A percentile compares a stretch with the other conserved stretches of the same genome.
Evolutionary conservation across 1,140 invertebrate species (phyloP).

Genomic region (Plectus sambesii): DNA sequence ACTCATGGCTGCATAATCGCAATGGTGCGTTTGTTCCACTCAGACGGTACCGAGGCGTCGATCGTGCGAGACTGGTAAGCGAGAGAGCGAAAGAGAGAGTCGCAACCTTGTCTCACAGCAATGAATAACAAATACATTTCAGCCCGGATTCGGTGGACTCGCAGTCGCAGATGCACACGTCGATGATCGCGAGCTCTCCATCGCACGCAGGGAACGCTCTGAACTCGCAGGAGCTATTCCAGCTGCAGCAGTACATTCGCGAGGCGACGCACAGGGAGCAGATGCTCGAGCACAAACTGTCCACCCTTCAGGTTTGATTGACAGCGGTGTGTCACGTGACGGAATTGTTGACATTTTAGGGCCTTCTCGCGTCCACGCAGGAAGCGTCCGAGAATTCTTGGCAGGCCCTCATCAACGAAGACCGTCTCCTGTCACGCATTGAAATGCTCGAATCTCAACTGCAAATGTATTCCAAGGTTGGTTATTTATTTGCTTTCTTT

Average conservation of each 20-base stretch:
- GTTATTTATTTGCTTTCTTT: too few species aligned
- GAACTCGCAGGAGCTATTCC: too few species aligned
- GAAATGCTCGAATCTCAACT: slow-evolving; percentile 82
- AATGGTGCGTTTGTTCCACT: slow-evolving; percentile 74
- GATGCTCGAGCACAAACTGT: slow-evolving; percentile 24
- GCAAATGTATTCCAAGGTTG: slow-evolving; percentile 66
- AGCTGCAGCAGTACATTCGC: slow-evolving; percentile 40
- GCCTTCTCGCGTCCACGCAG: slow-evolving; percentile 66
- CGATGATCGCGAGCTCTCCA: too few species aligned
- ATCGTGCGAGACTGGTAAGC: too few species aligned
- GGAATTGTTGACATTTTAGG: slow-evolving; percentile 60
- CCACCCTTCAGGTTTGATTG: slow-evolving; percentile 64
- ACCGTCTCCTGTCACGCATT: slow-evolving; percentile 75
- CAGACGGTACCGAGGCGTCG: slow-evolving; percentile 81
- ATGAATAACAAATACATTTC: too few species aligned
- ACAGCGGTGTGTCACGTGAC: slow-evolving; percentile 55
- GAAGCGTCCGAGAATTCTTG: slow-evolving; percentile 69
- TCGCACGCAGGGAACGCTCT: too few species aligned
- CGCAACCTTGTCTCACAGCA: too few species aligned
- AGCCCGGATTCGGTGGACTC: too few species aligned
- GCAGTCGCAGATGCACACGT: too few species aligned
- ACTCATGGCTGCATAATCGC: slow-evolving; percentile 92
- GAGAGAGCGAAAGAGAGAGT: too few species aligned
- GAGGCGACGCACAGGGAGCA: slow-evolving; percentile 54
- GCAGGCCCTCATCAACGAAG: slow-evolving; percentile 87